Evolutionary conservation across 2,888 invertebrate species (phyloP).

Genomic region (Cheilosia grossa): DNA sequence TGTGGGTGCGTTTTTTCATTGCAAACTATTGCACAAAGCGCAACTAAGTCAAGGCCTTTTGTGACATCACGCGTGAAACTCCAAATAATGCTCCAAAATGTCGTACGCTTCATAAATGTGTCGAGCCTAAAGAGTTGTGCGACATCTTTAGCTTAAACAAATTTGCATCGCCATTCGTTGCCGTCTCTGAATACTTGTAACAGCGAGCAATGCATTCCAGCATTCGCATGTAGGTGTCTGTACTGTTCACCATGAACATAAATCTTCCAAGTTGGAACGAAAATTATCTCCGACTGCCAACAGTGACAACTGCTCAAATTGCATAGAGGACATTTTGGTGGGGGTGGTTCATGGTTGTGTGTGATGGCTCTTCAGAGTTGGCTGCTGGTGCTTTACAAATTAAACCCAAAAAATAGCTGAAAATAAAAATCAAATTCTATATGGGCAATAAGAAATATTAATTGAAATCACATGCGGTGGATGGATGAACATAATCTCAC

Average conservation of each 20-base stretch:
- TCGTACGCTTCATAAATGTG: constrained; percentile 36
- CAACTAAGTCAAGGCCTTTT: constrained; percentile 51
- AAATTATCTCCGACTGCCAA: constrained; percentile 4
- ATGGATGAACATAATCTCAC: no score
- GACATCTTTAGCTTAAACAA: constrained; percentile 45
- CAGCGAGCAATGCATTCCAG: background rate
- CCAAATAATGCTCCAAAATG: constrained; percentile 14
- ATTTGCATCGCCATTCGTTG: constrained; percentile 59
- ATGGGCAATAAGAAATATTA: no score
- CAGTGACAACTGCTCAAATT: constrained; percentile 9
- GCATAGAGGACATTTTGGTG: background rate
- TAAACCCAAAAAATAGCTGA: no score
- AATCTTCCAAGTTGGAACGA: constrained; percentile 7
- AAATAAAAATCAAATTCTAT: no score
- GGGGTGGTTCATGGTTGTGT: no score
- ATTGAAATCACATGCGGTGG: no score
- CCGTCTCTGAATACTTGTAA: constrained; percentile 1
- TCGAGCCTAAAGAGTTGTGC: constrained; percentile 53
- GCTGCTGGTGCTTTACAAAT: no score
- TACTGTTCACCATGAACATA: background rate
- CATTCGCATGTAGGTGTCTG: no score
- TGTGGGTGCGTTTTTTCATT: background rate
- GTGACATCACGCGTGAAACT: constrained; percentile 5
- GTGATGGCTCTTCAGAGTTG: no score
- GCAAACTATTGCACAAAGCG: constrained; percentile 7